Conservation (phyloP, 2,888 invertebrate species). For the Trachelus iudaicus region DNA sequence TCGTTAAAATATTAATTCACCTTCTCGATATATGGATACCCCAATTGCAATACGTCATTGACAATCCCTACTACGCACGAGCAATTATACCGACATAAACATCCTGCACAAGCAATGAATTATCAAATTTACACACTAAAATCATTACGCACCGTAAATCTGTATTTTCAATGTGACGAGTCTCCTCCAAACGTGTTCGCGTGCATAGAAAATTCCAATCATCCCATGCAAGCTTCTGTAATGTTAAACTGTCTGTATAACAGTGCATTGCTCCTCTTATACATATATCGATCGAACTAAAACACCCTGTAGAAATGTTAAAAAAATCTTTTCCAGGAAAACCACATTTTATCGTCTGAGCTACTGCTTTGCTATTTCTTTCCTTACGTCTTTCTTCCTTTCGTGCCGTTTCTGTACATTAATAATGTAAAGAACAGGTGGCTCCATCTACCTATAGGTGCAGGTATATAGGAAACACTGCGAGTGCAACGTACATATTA, state of each 20-base stretch:
- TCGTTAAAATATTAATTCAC: neutral
- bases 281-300: neutral
- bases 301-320: neutral
- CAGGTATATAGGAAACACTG: neutral
- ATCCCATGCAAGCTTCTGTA: neutral
- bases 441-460: neutral
- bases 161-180: neutral
- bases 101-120: neutral
- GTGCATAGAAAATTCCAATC: neutral
- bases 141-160: neutral
- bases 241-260: neutral
- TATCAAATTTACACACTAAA: neutral
- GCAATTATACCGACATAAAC: neutral
- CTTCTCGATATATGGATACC: neutral
- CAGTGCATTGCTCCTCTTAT: too few species aligned
- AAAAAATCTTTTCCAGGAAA: conserved; percentile 10
- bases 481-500: neutral
- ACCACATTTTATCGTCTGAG: conserved; percentile 18
- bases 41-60: neutral
- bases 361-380: conserved; percentile 7
- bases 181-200: neutral
- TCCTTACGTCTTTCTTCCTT: conserved; percentile 14
- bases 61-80: neutral
- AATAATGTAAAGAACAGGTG: conserved; percentile 37
- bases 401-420: conserved; percentile 37